Conservation (phyloP, 2,113 vertebrate genomes). For the Aviceda subcristata region DNA sequence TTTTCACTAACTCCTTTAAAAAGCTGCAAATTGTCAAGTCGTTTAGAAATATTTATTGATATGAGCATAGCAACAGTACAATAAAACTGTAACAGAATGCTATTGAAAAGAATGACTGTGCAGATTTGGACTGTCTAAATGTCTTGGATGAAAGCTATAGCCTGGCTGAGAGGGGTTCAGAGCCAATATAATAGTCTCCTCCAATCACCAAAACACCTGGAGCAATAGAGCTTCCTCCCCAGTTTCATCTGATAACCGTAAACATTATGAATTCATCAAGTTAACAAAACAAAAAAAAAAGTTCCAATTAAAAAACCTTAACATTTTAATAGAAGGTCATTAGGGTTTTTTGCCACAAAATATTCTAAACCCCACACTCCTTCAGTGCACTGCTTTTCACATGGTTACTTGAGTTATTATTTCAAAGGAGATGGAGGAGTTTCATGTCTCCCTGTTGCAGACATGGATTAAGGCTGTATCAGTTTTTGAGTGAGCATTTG, state of each 20-base stretch:
- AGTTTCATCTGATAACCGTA: background rate
- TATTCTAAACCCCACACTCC: background rate
- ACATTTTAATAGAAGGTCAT: background rate
- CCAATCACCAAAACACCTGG: background rate
- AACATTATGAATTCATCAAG: background rate
- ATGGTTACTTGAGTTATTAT: background rate
- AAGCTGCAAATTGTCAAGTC: background rate
- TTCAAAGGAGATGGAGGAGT: background rate
- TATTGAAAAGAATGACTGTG: slow-evolving; percentile 21
- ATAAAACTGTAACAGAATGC: background rate
- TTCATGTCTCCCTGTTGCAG: background rate
- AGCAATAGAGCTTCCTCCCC: background rate
- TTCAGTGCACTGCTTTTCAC: background rate
- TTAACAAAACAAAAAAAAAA: background rate
- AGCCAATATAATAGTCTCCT: background rate
- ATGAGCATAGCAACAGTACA: background rate
- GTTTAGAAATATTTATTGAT: slow-evolving; percentile 52
- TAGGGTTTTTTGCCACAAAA: background rate
- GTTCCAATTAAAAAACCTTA: background rate
- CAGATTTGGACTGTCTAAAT: background rate
- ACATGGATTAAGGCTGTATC: background rate
- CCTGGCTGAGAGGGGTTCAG: background rate
- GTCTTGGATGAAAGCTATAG: background rate
- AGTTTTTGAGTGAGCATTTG: background rate
- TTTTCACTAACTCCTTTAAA: slow-evolving; percentile 21